Evolutionary conservation across 2,113 vertebrate species (phyloP), one percentile per base, ranked within the genome.

Genomic region (Ancistrus triradiatus): DNA sequence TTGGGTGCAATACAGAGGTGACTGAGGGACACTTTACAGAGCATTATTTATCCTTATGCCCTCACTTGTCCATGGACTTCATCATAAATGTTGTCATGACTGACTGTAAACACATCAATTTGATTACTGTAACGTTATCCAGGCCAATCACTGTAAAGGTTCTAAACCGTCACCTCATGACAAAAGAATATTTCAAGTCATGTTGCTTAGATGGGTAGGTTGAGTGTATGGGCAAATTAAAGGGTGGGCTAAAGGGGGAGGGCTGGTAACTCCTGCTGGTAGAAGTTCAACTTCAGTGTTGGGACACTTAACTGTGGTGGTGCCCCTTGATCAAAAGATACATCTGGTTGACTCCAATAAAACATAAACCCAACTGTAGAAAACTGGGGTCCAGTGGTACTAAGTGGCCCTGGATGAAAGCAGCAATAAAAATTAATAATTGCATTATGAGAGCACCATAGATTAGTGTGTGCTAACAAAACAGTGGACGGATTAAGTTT

Each of bases 391-490:
- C 67, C 64, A n/a, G 57, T 52, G 48, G 78, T 75, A 74, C 64
- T 70, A 72, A 80, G 73, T 71, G 77, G 80, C 75, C 77, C 74
- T 60, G 27, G 81, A 84, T 85, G 77, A 86, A 87, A 83, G 81
- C 77, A 57, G 76, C 74, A 74, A 71, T 79, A 79, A 83, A 85
- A 83, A 78, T 64, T 22, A 72, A 78, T 75, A 74, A 84, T 75
- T 69, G 52, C 53, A 73, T 71, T 67, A 59, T 62, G 69, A 65
- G 68, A 70, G 62, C 18, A 70, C 67, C 46, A 22, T 59, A 65
- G 74, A 77, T 82, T 76, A 74, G 46, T 57, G 66, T 59, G 57
- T 50, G 55, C 63, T 63, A 62, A 25, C 57, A 24, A 66, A 73
- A 79, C 42, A 31, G 40, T 24, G 42, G 24, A 28, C 48, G 63